These are phyloP conservation scores for Exaiptasia diaphana DNA, from an alignment of 64 coral and sea anemone species.

Conservation along the genomic window DNA sequence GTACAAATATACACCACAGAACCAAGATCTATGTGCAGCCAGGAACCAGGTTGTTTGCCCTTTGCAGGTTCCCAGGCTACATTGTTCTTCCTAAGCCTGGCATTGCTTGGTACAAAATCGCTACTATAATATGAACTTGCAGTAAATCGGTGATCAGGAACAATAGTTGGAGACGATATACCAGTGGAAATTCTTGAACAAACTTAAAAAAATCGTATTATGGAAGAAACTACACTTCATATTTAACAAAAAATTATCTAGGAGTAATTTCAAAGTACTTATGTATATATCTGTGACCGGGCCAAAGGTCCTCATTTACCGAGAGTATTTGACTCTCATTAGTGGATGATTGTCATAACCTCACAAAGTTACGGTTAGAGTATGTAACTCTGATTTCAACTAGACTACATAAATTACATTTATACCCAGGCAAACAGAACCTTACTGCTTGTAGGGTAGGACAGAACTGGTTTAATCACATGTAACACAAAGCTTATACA, in stretches of 20 bases:
- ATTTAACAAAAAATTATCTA: neutral
- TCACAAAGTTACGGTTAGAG: neutral
- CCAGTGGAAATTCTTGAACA: neutral
- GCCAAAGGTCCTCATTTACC: neutral
- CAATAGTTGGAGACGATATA: neutral
- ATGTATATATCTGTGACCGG: neutral
- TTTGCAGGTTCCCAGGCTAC: slow-evolving; percentile 7
- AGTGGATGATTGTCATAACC: neutral
- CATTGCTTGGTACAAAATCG: neutral
- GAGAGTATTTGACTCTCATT: neutral
- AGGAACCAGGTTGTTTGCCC: neutral
- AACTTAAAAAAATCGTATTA: neutral
- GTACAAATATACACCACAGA: neutral
- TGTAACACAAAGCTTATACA: no score
- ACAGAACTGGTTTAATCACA: no score
- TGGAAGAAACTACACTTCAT: neutral
- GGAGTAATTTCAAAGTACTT: neutral
- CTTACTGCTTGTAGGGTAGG: no score
- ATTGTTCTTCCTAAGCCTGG: neutral
- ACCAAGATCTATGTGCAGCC: slow-evolving; percentile 23
- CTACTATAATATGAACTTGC: neutral
- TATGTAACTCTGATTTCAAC: no score
- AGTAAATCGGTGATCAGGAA: slow-evolving; percentile 5
- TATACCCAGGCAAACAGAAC: no score
- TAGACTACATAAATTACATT: no score